Evolutionary conservation across 1,140 invertebrate species (phyloP), one percentile per base, ranked within the genome.

Genomic region (Lerema accius): DNA sequence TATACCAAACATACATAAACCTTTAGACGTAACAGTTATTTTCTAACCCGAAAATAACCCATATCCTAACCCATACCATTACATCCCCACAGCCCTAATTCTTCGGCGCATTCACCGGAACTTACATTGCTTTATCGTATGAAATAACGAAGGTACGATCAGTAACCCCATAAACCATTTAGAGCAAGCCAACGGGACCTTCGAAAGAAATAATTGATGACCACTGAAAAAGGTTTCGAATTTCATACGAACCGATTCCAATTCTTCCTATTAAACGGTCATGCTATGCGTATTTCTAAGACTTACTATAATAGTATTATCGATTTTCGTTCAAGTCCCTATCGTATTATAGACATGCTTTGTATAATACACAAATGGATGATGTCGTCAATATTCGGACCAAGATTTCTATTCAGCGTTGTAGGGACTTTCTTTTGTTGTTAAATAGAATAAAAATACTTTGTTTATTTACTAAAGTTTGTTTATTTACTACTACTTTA

Each of bases 251-350:
- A 56, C 43, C 37, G 53, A 43, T 43, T 56, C 53, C 53, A 56
- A 43, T 56, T 56, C 43, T 43, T 56, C 53, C 53, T 43, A 23
- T 56, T 56, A 56, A 56, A 43, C 53, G 37, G 28, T 43, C 48
- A 26, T 23, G 19, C 19, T 23, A 23, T 23, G 19, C 19, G 19
- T 23, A 23, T 23, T 5, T 23, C 2, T 23, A 23, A 23, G 19
- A 23, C 19, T 23, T 23, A 23, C 2, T 23, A 23, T 23, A 23
- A 32, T 9, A 7, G 28, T 32, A 32, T 32, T 32, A 32, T 7
- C 28, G 28, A 7, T 32, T 32, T 23, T 23, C 19, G 19, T 23
- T 23, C 19, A 23, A 3, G 19, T 23, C 2, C 19, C 19, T 3
- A 23, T 23, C 19, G 19, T 23, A 23, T 23, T 23, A 23, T 5